phyloP scores from a whole-genome alignment of 2,888 invertebrate species.

The Latrodectus hesperus region DNA sequence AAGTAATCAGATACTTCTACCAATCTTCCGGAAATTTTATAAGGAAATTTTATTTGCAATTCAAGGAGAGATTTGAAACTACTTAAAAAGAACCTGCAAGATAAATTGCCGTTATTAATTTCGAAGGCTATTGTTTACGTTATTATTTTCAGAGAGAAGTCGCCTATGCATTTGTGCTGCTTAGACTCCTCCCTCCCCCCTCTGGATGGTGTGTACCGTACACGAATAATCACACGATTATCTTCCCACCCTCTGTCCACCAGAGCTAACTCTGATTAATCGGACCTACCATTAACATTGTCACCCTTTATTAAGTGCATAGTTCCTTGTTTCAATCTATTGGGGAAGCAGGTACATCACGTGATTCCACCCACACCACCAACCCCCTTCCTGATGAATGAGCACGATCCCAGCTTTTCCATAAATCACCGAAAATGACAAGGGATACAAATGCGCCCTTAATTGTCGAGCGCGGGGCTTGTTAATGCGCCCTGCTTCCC shows the following conservation, averaged over 20 bases:
- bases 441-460: slow-evolving; percentile 7
- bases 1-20: too few species aligned
- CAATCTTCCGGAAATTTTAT: too few species aligned
- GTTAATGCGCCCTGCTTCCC: slow-evolving; percentile 22
- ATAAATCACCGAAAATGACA: slow-evolving; percentile 60
- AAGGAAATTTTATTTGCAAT: too few species aligned
- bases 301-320: slow-evolving; percentile 64
- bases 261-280: slow-evolving; percentile 58
- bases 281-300: slow-evolving; percentile 59
- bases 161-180: too few species aligned
- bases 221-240: slow-evolving; percentile 54
- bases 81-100: too few species aligned
- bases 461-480: slow-evolving; percentile 31
- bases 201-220: not conserved
- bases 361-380: not conserved
- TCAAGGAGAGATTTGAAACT: too few species aligned
- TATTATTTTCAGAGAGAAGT: too few species aligned
- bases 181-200: too few species aligned
- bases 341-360: slow-evolving; percentile 53
- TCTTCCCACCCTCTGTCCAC: slow-evolving; percentile 8
- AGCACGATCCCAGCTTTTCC: slow-evolving; percentile 17
- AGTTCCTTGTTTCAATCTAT: slow-evolving; percentile 49
- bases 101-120: too few species aligned
- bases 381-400: slow-evolving; percentile 41
- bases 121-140: too few species aligned